phyloP scores from a whole-genome alignment of 2,113 vertebrate genomes.

The Neogale vison region DNA sequence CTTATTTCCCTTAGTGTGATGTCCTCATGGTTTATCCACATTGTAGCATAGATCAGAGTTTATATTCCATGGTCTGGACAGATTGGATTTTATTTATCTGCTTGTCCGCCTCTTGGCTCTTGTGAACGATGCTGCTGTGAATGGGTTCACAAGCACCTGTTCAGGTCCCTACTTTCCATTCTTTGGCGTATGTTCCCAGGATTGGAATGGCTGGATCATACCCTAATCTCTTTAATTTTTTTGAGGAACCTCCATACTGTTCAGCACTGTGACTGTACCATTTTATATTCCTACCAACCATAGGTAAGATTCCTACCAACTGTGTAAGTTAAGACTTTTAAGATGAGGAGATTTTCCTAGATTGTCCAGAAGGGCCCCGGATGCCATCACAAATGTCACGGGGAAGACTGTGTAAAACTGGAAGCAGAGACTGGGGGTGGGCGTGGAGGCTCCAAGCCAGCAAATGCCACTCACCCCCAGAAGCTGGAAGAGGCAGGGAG shows the following conservation, averaged over 20 bases:
- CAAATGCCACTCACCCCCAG: not conserved
- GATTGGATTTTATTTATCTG: not conserved
- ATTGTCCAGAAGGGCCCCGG: not conserved
- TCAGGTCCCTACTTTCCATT: not conserved
- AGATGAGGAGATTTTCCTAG: not conserved
- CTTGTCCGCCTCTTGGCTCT: not conserved
- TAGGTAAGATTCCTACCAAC: too few relatives aligned
- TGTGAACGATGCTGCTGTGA: not conserved
- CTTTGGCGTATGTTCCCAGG: not conserved
- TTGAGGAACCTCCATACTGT: not conserved
- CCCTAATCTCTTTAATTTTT: not conserved
- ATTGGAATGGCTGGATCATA: not conserved
- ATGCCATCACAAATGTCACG: not conserved
- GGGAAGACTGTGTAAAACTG: not conserved
- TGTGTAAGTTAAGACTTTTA: not conserved
- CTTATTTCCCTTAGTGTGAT: not conserved
- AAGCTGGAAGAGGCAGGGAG: not conserved
- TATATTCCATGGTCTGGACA: not conserved
- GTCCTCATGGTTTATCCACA: not conserved
- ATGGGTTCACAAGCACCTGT: not conserved
- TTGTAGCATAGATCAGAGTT: not conserved
- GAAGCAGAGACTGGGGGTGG: not conserved
- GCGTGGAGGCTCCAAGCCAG: not conserved
- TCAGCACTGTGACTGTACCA: not conserved
- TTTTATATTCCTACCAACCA: not conserved